A percentile compares a stretch with the other conserved stretches of the same genome.
phyloP scores from a whole-genome alignment of 2,113 vertebrate species.

The Indicator maculatus region DNA sequence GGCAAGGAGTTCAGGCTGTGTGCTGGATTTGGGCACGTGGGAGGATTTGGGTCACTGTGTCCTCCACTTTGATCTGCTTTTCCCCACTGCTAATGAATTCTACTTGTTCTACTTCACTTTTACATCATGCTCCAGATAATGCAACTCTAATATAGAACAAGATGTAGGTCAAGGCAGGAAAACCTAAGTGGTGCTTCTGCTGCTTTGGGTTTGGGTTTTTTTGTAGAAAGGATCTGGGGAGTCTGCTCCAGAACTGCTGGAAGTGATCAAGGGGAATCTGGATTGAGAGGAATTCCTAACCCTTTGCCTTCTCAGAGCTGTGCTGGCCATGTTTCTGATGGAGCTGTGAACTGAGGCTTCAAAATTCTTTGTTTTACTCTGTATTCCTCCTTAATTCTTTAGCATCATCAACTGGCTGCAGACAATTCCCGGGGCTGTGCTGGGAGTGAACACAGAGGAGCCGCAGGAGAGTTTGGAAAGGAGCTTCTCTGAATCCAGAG shows the following conservation, averaged over 20 bases:
- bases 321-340: background rate
- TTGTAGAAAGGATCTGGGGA: background rate
- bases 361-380: background rate
- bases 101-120: background rate
- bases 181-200: background rate
- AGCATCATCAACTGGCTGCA: background rate
- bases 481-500: background rate
- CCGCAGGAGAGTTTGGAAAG: background rate
- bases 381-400: background rate
- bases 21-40: constrained; percentile 27
- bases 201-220: background rate
- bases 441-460: background rate
- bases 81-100: constrained; percentile 9
- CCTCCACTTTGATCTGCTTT: constrained; percentile 59
- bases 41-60: constrained; percentile 61
- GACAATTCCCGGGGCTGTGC: background rate
- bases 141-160: background rate
- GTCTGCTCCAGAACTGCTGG: background rate
- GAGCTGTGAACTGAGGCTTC: background rate
- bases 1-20: background rate
- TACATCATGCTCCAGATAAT: background rate
- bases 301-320: background rate
- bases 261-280: background rate
- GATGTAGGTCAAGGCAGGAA: background rate
- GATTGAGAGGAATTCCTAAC: background rate